Evolutionary conservation across 2,113 vertebrate species (phyloP).

Genomic region (Danionella cerebrum): DNA sequence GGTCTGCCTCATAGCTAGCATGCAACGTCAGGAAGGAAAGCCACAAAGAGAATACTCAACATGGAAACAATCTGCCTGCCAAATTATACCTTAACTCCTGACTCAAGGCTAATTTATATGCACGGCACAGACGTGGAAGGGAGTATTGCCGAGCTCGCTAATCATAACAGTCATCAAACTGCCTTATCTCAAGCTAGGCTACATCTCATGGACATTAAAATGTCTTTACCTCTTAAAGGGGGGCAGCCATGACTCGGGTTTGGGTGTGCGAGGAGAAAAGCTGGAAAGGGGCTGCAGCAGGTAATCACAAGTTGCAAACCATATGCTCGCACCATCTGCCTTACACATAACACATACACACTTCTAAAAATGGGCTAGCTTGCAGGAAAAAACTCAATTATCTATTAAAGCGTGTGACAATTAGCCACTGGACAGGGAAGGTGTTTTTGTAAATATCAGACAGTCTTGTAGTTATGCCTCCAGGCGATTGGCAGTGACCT

Average conservation of each 20-base stretch:
- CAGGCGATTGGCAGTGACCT: not conserved
- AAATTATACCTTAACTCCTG: slow-evolving; percentile 21
- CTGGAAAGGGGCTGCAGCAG: slow-evolving; percentile 45
- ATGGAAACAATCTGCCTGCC: slow-evolving; percentile 10
- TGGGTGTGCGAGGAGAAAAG: slow-evolving; percentile 40
- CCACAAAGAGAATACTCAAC: slow-evolving; percentile 20
- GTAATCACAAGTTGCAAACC: slow-evolving; percentile 55
- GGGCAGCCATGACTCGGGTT: slow-evolving; percentile 28
- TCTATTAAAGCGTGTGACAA: slow-evolving; percentile 40
- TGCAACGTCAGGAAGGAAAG: not conserved
- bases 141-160: slow-evolving; percentile 1
- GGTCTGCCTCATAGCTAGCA: not conserved
- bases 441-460: not conserved
- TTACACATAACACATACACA: slow-evolving; percentile 22
- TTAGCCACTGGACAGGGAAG: slow-evolving; percentile 23
- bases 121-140: not conserved
- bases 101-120: slow-evolving; percentile 20
- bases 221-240: slow-evolving; percentile 45
- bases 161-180: slow-evolving; percentile 32
- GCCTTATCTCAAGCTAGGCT: slow-evolving; percentile 31
- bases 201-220: slow-evolving; percentile 39
- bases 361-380: slow-evolving; percentile 31
- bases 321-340: slow-evolving; percentile 67
- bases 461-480: not conserved
- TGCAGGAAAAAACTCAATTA: slow-evolving; percentile 38